These are phyloP conservation scores for Arothron firmamentum DNA, from an alignment of 2,113 vertebrate genomes.

Conservation along the genomic window DNA sequence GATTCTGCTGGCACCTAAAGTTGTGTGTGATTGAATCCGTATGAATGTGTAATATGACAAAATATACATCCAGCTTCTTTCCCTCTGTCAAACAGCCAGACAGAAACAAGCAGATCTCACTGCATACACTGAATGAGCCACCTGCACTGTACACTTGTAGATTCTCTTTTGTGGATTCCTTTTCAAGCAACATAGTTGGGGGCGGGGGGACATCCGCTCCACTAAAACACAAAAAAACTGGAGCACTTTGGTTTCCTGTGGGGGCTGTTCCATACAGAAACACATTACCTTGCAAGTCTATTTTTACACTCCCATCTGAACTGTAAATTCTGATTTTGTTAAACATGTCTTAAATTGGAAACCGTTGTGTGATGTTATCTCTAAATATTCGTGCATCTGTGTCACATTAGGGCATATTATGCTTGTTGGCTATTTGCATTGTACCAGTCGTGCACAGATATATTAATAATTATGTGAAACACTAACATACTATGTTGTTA, in stretches of 20 bases:
- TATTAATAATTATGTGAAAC: not conserved
- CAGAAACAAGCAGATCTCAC: conserved; percentile 17
- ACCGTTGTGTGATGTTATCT: not conserved
- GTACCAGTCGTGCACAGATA: not conserved
- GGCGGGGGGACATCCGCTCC: not conserved
- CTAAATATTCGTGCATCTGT: not conserved
- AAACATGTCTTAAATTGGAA: conserved; percentile 5
- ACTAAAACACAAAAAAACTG: conserved; percentile 12
- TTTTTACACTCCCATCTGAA: conserved; percentile 21
- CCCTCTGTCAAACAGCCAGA: not conserved
- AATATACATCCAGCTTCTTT: too few relatives aligned
- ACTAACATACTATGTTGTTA: too few relatives aligned
- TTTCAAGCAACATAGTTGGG: conserved; percentile 21
- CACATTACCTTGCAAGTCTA: conserved; percentile 18
- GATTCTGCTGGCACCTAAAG: conserved; percentile 20
- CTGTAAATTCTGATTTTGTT: not conserved
- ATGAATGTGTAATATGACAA: not conserved
- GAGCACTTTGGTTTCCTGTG: conserved; percentile 20
- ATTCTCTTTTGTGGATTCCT: conserved; percentile 15
- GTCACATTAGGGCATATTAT: not conserved
- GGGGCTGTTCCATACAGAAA: conserved; percentile 17
- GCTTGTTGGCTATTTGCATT: not conserved
- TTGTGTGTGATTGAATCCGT: conserved; percentile 4
- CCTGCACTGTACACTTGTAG: conserved; percentile 11
- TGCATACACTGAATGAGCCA: conserved; percentile 24